Evolutionary conservation across 1,140 invertebrate species (phyloP).

Genomic region (Helicoverpa armigera): DNA sequence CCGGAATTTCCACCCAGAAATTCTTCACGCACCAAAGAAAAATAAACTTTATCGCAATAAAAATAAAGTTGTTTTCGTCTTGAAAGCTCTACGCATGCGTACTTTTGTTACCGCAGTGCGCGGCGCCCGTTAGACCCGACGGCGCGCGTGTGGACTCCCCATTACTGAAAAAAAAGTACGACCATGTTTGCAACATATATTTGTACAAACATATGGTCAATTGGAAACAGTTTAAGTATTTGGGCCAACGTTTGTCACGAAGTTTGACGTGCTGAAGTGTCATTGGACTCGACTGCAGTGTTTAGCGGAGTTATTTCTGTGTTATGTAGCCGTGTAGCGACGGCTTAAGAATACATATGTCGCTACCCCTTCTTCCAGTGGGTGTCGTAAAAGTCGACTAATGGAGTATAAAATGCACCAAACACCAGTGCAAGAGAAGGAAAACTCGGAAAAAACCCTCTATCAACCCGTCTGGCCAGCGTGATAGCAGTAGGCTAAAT

Average conservation of each 20-base stretch:
- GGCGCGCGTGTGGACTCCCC: conserved; percentile 63
- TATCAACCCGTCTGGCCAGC: no score
- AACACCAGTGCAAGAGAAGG: no score
- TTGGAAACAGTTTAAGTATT: conserved; percentile 40
- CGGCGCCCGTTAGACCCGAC: conserved; percentile 65
- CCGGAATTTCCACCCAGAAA: conserved; percentile 55
- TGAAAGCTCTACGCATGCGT: conserved; percentile 51
- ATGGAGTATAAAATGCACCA: no score
- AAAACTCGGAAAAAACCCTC: no score
- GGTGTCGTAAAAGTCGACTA: no score
- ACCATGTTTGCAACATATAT: conserved; percentile 62
- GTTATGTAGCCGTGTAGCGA: not conserved
- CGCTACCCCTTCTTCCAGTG: no score
- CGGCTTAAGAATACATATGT: no score
- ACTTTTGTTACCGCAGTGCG: conserved; percentile 70
- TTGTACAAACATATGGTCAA: conserved; percentile 55
- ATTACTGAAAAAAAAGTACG: conserved; percentile 61
- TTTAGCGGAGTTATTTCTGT: conserved; percentile 1
- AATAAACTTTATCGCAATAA: conserved; percentile 27
- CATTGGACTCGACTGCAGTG: conserved; percentile 47
- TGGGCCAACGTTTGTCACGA: conserved; percentile 47
- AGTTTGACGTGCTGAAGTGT: conserved; percentile 43
- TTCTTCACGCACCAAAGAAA: conserved; percentile 55
- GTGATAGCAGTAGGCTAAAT: no score
- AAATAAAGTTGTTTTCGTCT: conserved; percentile 44